Percentiles rank a stretch among this genome's conserved stretches.
phyloP scores from a whole-genome alignment of 2,888 invertebrate species.

The Orchestes rusci region DNA sequence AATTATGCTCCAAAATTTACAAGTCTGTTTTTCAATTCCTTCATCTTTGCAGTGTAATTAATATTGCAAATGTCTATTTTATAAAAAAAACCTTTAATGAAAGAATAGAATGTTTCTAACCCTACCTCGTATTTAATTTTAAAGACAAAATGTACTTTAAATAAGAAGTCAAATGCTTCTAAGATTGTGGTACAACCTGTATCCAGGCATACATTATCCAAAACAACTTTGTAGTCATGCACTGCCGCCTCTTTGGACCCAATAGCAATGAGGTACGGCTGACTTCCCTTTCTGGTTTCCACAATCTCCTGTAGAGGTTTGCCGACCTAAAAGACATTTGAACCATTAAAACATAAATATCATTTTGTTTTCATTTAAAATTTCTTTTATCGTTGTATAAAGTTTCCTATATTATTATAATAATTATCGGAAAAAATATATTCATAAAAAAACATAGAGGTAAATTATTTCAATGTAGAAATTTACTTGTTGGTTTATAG shows the following conservation, averaged over 20 bases:
- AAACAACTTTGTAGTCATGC: background rate
- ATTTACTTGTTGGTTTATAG: too few relatives aligned
- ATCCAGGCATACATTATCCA: background rate
- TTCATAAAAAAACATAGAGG: too few relatives aligned
- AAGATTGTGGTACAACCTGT: background rate
- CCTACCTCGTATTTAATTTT: constrained; percentile 8
- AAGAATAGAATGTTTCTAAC: constrained; percentile 5
- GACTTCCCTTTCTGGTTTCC: background rate
- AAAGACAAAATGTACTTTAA: constrained; percentile 8
- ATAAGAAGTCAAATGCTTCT: constrained; percentile 8
- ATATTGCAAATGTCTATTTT: constrained; percentile 5
- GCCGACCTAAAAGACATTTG: background rate
- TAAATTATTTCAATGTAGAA: too few relatives aligned
- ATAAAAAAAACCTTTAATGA: constrained; percentile 11
- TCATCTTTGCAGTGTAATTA: constrained; percentile 11
- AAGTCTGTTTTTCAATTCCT: constrained; percentile 4
- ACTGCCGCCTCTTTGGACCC: background rate
- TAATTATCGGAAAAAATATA: too few relatives aligned
- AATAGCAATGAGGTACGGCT: constrained; percentile 1
- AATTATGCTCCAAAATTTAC: too few relatives aligned
- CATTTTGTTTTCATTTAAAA: too few relatives aligned
- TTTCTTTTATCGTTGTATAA: too few relatives aligned
- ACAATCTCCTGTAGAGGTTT: background rate
- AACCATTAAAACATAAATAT: background rate
- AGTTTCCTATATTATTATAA: too few relatives aligned